Conservation (phyloP, 2,113 vertebrate genomes). For the Eulemur rufifrons region DNA sequence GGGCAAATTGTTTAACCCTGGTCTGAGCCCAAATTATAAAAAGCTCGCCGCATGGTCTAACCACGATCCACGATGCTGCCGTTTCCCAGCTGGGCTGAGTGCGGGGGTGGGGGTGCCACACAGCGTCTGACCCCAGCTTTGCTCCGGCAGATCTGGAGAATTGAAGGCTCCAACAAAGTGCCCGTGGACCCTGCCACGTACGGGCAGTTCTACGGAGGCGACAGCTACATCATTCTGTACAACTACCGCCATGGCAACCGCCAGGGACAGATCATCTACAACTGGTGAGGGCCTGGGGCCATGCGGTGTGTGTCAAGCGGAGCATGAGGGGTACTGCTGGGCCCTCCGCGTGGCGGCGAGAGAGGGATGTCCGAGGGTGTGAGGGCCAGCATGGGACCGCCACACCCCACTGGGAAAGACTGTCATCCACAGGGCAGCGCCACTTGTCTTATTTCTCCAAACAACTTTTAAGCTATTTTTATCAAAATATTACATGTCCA, state of each 20-base stretch:
- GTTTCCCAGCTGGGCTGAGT: not conserved
- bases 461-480: not conserved
- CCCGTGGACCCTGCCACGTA: constrained; percentile 87
- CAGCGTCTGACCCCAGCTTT: not conserved
- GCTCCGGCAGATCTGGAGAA: constrained; percentile 93
- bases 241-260: constrained; percentile 89
- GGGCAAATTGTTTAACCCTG: not conserved
- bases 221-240: constrained; percentile 98
- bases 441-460: not conserved
- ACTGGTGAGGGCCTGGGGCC: constrained; percentile 88
- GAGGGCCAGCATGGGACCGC: not conserved
- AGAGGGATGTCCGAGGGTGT: not conserved
- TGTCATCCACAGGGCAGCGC: not conserved
- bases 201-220: constrained; percentile 97
- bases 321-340: fast-evolving
- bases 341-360: not conserved
- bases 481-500: not conserved
- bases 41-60: fast-evolving
- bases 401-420: not conserved
- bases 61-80: fast-evolving
- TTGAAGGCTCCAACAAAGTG: constrained; percentile 92
- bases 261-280: constrained; percentile 97
- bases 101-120: fast-evolving
- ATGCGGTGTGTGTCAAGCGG: fast-evolving
- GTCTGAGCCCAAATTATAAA: not conserved